Conservation (phyloP, 2,888 invertebrate species). For the Hypselothyrea guttata region DNA sequence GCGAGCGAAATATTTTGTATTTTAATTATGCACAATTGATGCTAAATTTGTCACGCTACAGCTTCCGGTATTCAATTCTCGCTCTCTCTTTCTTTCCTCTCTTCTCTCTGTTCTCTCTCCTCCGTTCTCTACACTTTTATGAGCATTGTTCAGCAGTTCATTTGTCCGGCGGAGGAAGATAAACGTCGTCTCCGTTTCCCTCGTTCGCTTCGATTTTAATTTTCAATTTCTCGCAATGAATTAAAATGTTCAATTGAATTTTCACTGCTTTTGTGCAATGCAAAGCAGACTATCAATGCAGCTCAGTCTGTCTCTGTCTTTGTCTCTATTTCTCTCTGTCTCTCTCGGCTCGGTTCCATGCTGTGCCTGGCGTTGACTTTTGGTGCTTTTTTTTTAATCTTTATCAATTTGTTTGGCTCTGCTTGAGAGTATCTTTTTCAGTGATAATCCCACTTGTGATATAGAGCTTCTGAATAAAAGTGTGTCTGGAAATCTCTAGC, state of each 20-base stretch:
- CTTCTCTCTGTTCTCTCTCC: too few species aligned
- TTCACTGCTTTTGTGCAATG: constrained; percentile 35
- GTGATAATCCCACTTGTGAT: too few species aligned
- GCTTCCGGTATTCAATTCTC: constrained; percentile 60
- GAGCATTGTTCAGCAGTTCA: constrained; percentile 24
- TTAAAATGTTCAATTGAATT: constrained; percentile 66
- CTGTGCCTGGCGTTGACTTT: constrained; percentile 47
- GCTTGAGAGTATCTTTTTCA: constrained; percentile 15
- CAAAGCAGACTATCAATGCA: constrained; percentile 53
- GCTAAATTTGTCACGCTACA: constrained; percentile 67
- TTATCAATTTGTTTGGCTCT: constrained; percentile 42
- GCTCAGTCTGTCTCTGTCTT: constrained; percentile 5
- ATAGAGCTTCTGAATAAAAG: too few species aligned
- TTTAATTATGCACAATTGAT: constrained; percentile 63
- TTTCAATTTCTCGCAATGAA: constrained; percentile 44
- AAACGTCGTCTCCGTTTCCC: too few species aligned
- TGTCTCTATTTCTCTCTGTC: not conserved
- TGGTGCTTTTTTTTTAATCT: constrained; percentile 28
- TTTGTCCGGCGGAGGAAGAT: constrained; percentile 18
- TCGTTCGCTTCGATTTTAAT: constrained; percentile 44
- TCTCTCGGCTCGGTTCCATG: constrained; percentile 32
- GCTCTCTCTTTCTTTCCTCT: not conserved
- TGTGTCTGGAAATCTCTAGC: too few species aligned
- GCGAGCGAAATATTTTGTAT: constrained; percentile 35
- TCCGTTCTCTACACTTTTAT: not conserved